Evolutionary conservation across 2,797 vertebrate genomes (phyloP), one percentile per base, ranked within the genome.

Genomic region (Smutsia temminckii): DNA sequence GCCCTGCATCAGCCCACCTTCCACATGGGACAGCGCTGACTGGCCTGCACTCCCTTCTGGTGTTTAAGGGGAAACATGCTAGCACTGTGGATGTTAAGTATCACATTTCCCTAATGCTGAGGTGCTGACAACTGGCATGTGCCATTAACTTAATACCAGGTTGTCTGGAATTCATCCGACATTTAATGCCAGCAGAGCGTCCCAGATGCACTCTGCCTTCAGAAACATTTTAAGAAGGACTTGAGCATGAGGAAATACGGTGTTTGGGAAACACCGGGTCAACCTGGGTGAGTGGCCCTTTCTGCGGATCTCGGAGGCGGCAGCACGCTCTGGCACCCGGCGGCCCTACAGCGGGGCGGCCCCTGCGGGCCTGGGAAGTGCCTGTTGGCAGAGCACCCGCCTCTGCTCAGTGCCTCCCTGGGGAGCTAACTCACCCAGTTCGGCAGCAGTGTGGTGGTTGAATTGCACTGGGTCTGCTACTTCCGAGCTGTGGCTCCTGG

Each of bases 291-390:
- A 29, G 16, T 14, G 23, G 25, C 25, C 21, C 49, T 66, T 64
- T 49, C 74, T 37, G 32, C 7, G 23, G 55, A 46, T 55, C 34
- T 32, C 9, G 1, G 49, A 40, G 72, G 14, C 51, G 3, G 2
- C 3, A 7, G 9, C 17, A 1, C 8, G 8, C 32, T 49, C 18
- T 14, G 1, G 32, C 16, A 8, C 42, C 25, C n/a, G 32, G 12
- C 23, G 0, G 51, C 29, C n/a, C 53, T 6, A 0, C 5, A 0
- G 6, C 3, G 42, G 46, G 8, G 21, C 2, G 21, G 46, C 11
- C 11, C 46, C 46, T 46, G 46, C 46, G 12, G 46, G 46, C 46
- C 46, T 12, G 10, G 12, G 42, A 46, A 46, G 9, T 46, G 10
- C 42, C 46, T 46, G 46, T 10, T 46, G 46, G 46, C 46, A 46